A percentile compares a stretch with the other conserved stretches of the same genome.
Evolutionary conservation across 2,888 invertebrate genomes (phyloP).

Genomic region (Steinernema carpocapsae): DNA sequence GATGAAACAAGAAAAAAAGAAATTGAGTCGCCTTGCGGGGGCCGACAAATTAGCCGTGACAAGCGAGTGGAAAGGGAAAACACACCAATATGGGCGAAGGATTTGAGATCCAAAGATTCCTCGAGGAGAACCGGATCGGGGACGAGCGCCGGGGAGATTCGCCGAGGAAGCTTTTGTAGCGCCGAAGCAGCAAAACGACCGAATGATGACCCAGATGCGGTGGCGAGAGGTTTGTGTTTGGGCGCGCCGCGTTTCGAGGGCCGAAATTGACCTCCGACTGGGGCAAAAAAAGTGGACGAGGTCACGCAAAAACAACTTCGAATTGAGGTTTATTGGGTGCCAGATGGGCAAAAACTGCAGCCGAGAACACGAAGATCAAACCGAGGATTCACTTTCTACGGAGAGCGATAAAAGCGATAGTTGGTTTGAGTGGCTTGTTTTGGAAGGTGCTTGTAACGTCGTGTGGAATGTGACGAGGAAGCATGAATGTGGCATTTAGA

Average conservation of each 20-base stretch:
- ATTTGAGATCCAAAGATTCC: not conserved
- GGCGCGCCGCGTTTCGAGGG: conserved; percentile 2
- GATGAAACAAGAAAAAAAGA: not conserved
- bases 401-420: too few relatives aligned
- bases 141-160: not conserved
- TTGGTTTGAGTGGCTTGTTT: too few relatives aligned
- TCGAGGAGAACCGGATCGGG: conserved; percentile 26
- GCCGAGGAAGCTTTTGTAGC: conserved; percentile 27
- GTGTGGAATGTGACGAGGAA: too few relatives aligned
- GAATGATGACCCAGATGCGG: not conserved
- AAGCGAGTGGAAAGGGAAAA: conserved; percentile 28
- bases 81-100: not conserved
- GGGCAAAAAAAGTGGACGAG: not conserved
- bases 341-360: too few relatives aligned
- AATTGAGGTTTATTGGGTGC: too few relatives aligned
- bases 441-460: too few relatives aligned
- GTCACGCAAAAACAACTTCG: conserved; percentile 33
- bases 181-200: conserved; percentile 21
- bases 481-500: too few relatives aligned
- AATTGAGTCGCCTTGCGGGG: conserved; percentile 19
- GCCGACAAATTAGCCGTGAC: conserved; percentile 29
- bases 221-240: not conserved
- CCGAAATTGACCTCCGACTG: conserved; percentile 23
- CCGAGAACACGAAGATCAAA: too few relatives aligned
- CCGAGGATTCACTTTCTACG: too few relatives aligned